A percentile compares a stretch with the other conserved stretches of the same genome.
These are phyloP conservation scores for Acanthisitta chloris DNA, from an alignment of 2,113 vertebrate genomes.

Conservation along the genomic window DNA sequence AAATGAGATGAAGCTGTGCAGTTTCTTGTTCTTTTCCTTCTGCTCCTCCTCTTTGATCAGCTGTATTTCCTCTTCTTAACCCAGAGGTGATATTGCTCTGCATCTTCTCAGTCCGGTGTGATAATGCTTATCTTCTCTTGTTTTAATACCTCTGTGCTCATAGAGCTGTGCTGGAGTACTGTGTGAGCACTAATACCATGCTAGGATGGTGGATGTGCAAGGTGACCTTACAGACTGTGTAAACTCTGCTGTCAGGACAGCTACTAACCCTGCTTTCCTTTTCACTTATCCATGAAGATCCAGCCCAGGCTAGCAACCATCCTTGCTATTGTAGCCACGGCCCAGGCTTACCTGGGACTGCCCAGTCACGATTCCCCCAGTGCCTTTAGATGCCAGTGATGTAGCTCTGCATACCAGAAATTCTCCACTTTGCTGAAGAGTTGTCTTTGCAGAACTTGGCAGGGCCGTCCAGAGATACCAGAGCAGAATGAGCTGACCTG, in stretches of 20 bases:
- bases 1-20: neutral
- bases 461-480: neutral
- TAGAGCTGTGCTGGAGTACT: neutral
- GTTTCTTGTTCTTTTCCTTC: neutral
- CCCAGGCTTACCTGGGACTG: neutral
- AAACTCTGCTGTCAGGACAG: neutral
- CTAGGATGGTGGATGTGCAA: neutral
- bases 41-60: neutral
- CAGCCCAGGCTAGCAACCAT: neutral
- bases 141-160: neutral
- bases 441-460: neutral
- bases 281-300: neutral
- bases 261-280: neutral
- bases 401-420: neutral
- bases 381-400: rapidly evolving
- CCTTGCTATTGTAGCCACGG: neutral
- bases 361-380: rapidly evolving
- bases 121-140: neutral
- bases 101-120: neutral
- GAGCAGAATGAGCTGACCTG: neutral
- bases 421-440: neutral
- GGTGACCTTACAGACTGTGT: neutral
- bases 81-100: neutral
- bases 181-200: neutral
- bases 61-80: neutral